Conservation (phyloP, 2,797 vertebrate genomes). For the Gastrophryne carolinensis region DNA sequence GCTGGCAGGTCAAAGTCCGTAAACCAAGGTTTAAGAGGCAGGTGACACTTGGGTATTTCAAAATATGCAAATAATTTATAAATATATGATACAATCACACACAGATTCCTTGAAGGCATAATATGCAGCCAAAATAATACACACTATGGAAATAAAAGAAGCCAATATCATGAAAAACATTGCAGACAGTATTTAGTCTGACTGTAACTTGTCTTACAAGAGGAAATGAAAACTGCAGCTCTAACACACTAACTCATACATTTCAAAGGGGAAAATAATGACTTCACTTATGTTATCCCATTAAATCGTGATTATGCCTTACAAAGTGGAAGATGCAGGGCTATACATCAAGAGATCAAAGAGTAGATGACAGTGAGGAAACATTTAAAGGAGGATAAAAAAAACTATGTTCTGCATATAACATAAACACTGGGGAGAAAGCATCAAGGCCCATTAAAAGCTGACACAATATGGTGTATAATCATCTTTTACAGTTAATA, state of each 20-base stretch:
- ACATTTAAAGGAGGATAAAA: not conserved
- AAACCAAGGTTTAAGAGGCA: too few species aligned
- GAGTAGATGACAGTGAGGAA: not conserved
- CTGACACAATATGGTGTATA: not conserved
- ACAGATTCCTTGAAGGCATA: too few species aligned
- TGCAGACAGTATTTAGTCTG: not conserved
- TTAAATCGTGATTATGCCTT: not conserved
- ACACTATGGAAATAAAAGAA: too few species aligned
- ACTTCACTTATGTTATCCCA: not conserved
- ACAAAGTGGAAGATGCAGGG: not conserved
- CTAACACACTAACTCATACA: not conserved
- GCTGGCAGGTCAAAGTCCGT: too few species aligned
- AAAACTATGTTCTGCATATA: not conserved
- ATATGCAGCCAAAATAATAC: too few species aligned
- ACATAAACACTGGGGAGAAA: not conserved
- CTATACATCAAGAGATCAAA: not conserved
- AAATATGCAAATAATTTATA: too few species aligned
- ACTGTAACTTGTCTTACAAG: not conserved
- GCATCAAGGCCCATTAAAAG: not conserved
- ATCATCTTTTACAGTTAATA: not conserved
- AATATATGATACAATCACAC: too few species aligned
- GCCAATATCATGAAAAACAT: too few species aligned
- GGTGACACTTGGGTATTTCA: too few species aligned
- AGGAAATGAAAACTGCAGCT: not conserved
- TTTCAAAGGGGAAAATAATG: not conserved